Base-by-base conservation (phyloP, 2,113 vertebrate species). In the Labeo catla region DNA sequence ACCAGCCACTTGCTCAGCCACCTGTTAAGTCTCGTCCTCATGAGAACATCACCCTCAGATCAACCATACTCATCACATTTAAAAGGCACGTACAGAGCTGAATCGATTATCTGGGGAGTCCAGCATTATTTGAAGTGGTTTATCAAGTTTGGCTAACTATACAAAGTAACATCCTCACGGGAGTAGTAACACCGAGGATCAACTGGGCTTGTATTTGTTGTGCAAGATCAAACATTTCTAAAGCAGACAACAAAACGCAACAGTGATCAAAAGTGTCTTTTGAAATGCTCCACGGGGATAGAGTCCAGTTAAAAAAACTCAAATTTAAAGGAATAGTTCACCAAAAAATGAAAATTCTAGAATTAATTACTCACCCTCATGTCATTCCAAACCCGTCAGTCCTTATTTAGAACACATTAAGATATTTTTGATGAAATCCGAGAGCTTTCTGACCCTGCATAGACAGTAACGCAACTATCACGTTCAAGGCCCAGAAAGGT, bases 1-100 rank as follows among this genome's bases (percentile, higher is more conserved):
- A 81, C 11, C 21, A 23, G 43, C 36, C 77, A 15, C 78, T 80
- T 23, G 57, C 78, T 45, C 12, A 80, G 57, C 79, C 79, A 81
- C 79, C 79, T 81, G 79, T 49, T 63, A 47, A 63, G 59, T 81
- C 57, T 65, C 15, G n/a, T 7, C 21, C 8, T 49, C 8, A 6
- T 23, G 59, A 47, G 59, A 28, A 49, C 43, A 66, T 19, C 12
- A 4, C 6, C n/a, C 39, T 81, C 57, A 15, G 78, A 47, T 65
- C 45, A 81, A 63, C 39, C 54, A n/a, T 13, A 79, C 54, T 61
- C 21, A 15, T 49, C 43, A 10, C 73, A 15, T 23, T 15, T 15
- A 50, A 15, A 76, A 50, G 73, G 21, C 15, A 8, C 73, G 23
- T 50, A 50, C 45, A 76, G 21, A 74, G 2, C 72, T 74, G 43